Conservation (phyloP, 2,888 invertebrate species). For the Byasa hedistus region DNA sequence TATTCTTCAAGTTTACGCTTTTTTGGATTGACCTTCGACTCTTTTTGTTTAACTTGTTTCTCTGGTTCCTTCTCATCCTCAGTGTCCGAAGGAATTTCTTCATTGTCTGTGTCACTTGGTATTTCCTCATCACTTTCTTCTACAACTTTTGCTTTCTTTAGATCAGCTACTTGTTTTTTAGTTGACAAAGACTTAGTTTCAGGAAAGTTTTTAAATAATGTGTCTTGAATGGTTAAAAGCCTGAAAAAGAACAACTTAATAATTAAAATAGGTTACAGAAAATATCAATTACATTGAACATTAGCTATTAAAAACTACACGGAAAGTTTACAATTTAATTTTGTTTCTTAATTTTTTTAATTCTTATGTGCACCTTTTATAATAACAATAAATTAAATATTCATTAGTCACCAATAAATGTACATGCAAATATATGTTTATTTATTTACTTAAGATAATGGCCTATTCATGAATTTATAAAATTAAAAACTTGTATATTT, state of each 20-base stretch:
- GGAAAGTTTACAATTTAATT: neutral
- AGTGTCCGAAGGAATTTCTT: slow-evolving; percentile 84
- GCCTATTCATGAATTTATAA: too few relatives aligned
- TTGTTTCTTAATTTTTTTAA: neutral
- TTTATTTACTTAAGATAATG: too few relatives aligned
- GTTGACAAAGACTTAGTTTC: slow-evolving; percentile 82
- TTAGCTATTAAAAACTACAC: neutral
- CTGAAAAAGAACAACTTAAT: slow-evolving; percentile 50
- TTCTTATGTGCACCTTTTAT: too few relatives aligned
- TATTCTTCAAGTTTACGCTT: slow-evolving; percentile 81
- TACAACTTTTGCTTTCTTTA: slow-evolving; percentile 34
- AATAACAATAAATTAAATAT: too few relatives aligned
- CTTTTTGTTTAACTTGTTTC: slow-evolving; percentile 34
- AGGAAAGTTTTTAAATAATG: slow-evolving; percentile 82
- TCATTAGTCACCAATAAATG: too few relatives aligned
- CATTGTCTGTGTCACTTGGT: slow-evolving; percentile 79
- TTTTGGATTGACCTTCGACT: slow-evolving; percentile 41
- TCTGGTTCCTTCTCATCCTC: slow-evolving; percentile 62
- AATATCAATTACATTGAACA: neutral
- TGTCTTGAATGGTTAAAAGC: slow-evolving; percentile 60
- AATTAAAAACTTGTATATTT: too few relatives aligned
- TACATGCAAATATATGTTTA: too few relatives aligned
- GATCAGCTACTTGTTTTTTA: slow-evolving; percentile 39
- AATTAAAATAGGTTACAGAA: neutral
- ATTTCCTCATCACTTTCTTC: slow-evolving; percentile 67